Base-by-base conservation (phyloP, 2,797 vertebrate genomes). In the Tadarida brasiliensis region DNA sequence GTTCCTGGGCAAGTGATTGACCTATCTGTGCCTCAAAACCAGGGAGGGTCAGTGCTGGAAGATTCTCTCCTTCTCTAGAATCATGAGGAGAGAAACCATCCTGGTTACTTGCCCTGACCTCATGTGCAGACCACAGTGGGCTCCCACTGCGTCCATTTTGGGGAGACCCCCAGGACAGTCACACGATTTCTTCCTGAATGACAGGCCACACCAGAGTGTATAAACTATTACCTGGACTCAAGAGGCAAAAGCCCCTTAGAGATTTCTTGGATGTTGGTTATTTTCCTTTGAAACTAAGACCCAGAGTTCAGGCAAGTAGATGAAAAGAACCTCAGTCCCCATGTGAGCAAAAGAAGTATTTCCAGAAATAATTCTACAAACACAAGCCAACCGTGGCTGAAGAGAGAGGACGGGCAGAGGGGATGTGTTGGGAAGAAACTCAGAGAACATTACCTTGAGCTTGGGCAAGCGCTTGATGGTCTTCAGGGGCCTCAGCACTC, bases 401-500 rank as follows among this genome's bases (percentile, higher is more conserved):
- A 28, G 74, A 74, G 57, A 70, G 39, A 70, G 39, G 35, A 17
- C 0, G 0, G 51, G 76, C 63, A 15, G 67, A 71, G 19, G 17
- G 1, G 44, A 30, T 5, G 33, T 20, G 35, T 26, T 28, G 39
- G 44, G 26, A 54, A 30, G 26, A 86, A 56, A 49, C 39, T 49
- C 17, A 26, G 44, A 7, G 51, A 87, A 54, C 0, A 0, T 98
- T 98, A 99, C 99, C 99, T 99, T 99, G 88, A 99, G 99, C 98
- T 99, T 99, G 30, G 99, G 99, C 94, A 99, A 98, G 47, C 99
- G 98, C 98, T 99, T 99, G 98, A 99, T 99, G 91, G 99, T 99
- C 98, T 99, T 99, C 97, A 99, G 98, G 0, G 99, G 99, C 93
- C 99, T 98, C 94, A 99, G 98, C 78, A 99, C 99, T 35, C 99